Evolutionary conservation across 2,113 vertebrate species (phyloP).

Genomic region (Hepsetus odoe): DNA sequence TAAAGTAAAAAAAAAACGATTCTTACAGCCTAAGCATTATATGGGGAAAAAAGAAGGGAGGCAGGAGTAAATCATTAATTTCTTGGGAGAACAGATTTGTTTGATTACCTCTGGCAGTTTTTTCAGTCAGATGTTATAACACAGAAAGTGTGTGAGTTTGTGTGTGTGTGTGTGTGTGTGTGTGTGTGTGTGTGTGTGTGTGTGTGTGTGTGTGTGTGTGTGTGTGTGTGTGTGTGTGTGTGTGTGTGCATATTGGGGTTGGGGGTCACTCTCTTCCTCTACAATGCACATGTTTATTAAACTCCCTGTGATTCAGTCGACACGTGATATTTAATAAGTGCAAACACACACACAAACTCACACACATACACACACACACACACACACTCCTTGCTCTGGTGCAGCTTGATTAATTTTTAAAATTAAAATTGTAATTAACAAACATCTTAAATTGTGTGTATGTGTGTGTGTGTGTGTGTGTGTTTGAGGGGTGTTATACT

Average conservation of each 20-base stretch:
- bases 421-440: too few relatives aligned
- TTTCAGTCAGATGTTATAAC: not conserved
- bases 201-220: not conserved
- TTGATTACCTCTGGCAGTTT: constrained; percentile 10
- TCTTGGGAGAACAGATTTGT: not conserved
- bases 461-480: too few relatives aligned
- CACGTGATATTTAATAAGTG: constrained; percentile 1
- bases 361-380: too few relatives aligned
- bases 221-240: constrained; percentile 34
- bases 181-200: not conserved
- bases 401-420: too few relatives aligned
- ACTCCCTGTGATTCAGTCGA: constrained; percentile 17
- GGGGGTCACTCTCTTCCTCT: not conserved
- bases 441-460: too few relatives aligned
- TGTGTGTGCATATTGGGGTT: constrained; percentile 21
- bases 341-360: constrained; percentile 22
- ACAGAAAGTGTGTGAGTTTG: too few relatives aligned
- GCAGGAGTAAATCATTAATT: constrained; percentile 13
- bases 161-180: not conserved
- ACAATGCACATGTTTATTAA: constrained; percentile 24
- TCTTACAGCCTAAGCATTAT: too few relatives aligned
- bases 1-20: too few relatives aligned
- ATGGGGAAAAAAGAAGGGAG: constrained; percentile 13
- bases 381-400: too few relatives aligned
- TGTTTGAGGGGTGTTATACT: too few relatives aligned